Evolutionary conservation across 30 jellyfish, hydroid and myxozoan genomes (phyloP).

Genomic region (Aurelia coerulea): DNA sequence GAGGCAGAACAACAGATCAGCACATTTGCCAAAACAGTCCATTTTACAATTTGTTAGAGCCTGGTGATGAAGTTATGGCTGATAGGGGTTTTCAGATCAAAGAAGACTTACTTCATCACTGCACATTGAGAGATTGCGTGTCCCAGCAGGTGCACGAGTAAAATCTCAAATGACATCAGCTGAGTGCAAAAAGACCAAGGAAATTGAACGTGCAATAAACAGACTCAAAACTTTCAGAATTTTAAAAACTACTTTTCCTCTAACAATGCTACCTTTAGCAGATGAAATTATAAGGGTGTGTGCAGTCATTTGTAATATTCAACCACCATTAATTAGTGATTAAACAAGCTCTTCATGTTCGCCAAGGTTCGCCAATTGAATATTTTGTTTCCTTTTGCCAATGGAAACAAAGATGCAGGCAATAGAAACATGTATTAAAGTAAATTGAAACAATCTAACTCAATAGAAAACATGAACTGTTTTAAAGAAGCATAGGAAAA

Average conservation of each 20-base stretch:
- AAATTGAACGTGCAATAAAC: conserved; percentile 77
- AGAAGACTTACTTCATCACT: conserved; percentile 39
- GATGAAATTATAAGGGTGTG: conserved; percentile 57
- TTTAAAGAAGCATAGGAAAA: too few species aligned
- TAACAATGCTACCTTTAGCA: conserved; percentile 37
- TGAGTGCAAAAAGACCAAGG: conserved; percentile 62
- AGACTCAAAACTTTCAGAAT: conserved; percentile 64
- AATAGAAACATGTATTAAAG: conserved; percentile 36
- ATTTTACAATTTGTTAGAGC: conserved; percentile 57
- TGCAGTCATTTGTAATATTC: conserved; percentile 62
- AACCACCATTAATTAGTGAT: conserved; percentile 28
- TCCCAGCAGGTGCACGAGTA: conserved; percentile 83
- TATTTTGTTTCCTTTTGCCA: neutral
- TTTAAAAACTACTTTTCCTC: conserved; percentile 49
- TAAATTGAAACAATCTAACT: conserved; percentile 44
- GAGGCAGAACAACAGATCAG: conserved; percentile 39
- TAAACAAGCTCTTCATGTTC: neutral
- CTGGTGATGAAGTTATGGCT: conserved; percentile 56
- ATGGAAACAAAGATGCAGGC: too few species aligned
- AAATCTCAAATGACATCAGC: conserved; percentile 70
- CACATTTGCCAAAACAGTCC: conserved; percentile 24
- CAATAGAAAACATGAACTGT: too few species aligned
- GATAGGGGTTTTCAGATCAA: conserved; percentile 53
- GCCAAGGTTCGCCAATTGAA: neutral
- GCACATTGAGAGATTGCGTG: conserved; percentile 36